A percentile compares a stretch with the other conserved stretches of the same genome.
These are phyloP conservation scores for Gracilinanus agilis DNA, from an alignment of 2,113 vertebrate genomes.

Conservation along the genomic window DNA sequence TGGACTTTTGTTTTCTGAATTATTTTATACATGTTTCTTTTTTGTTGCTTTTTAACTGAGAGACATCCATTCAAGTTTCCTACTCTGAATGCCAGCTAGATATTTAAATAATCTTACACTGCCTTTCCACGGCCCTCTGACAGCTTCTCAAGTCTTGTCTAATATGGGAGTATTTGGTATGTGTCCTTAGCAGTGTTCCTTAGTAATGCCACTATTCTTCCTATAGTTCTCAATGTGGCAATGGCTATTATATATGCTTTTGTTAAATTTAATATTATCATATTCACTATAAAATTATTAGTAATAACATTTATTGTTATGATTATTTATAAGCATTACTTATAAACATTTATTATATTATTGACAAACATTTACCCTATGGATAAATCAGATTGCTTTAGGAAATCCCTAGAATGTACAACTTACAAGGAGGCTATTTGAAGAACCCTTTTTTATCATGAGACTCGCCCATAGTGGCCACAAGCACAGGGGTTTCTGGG, in stretches of 20 bases:
- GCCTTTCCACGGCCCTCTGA: not conserved
- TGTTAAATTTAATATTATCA: too few species aligned
- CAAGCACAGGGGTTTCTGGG: not conserved
- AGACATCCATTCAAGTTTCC: not conserved
- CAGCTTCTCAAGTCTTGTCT: not conserved
- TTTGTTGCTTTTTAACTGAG: not conserved
- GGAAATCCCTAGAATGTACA: not conserved
- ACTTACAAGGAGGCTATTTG: not conserved
- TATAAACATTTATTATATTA: not conserved
- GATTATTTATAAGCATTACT: not conserved
- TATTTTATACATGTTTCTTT: not conserved
- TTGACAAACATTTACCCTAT: not conserved
- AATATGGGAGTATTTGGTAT: not conserved
- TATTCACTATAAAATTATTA: too few species aligned
- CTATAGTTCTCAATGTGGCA: not conserved
- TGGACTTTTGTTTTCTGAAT: not conserved
- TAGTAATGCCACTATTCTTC: not conserved
- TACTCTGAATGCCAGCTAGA: not conserved
- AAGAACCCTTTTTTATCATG: not conserved
- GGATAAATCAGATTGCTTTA: not conserved
- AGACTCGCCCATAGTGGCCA: not conserved
- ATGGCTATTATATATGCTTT: not conserved
- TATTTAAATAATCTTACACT: not conserved
- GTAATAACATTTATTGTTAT: not conserved
- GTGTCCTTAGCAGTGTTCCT: not conserved